A percentile compares a stretch with the other conserved stretches of the same genome.
phyloP scores from a whole-genome alignment of 1,140 invertebrate genomes.

The Lycorma delicatula region DNA sequence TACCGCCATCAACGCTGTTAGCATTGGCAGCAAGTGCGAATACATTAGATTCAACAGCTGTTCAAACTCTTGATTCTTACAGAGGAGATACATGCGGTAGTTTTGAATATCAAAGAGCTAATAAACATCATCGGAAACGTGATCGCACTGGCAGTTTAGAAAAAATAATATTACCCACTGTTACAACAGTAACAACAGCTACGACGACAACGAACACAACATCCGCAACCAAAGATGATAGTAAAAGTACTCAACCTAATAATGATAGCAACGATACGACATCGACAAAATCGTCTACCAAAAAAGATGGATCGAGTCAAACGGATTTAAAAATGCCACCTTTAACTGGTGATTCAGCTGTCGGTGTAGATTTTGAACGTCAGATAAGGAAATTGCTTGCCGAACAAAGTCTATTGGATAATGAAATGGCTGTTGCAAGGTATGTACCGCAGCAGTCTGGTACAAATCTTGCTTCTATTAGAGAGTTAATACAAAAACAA shows the following conservation, averaged over 20 bases:
- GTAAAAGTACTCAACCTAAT: too few relatives aligned
- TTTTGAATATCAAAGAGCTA: constrained; percentile 44
- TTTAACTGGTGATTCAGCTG: constrained; percentile 3
- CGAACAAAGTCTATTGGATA: constrained; percentile 52
- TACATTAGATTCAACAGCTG: constrained; percentile 35
- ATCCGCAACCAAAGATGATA: too few relatives aligned
- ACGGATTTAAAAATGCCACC: constrained; percentile 41
- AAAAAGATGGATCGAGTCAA: constrained; percentile 51
- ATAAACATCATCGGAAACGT: constrained; percentile 12
- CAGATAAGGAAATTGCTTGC: constrained; percentile 62
- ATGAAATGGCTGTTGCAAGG: constrained; percentile 10
- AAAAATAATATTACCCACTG: too few relatives aligned
- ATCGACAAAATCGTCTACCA: constrained; percentile 35
- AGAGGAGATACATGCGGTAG: constrained; percentile 52
- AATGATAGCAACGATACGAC: constrained; percentile 41
- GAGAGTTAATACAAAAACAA: constrained; percentile 20
- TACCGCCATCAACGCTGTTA: constrained; percentile 40
- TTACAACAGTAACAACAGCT: too few relatives aligned
- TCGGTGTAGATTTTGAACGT: constrained; percentile 23
- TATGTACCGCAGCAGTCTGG: constrained; percentile 11
- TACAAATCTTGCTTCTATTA: constrained; percentile 19
- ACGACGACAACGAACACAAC: too few relatives aligned
- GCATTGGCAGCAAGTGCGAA: constrained; percentile 33
- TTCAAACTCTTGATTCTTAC: constrained; percentile 28
- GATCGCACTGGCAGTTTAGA: constrained; percentile 11